Evolutionary conservation across 2,888 invertebrate genomes (phyloP).

Genomic region (Hypomecis atomaria): DNA sequence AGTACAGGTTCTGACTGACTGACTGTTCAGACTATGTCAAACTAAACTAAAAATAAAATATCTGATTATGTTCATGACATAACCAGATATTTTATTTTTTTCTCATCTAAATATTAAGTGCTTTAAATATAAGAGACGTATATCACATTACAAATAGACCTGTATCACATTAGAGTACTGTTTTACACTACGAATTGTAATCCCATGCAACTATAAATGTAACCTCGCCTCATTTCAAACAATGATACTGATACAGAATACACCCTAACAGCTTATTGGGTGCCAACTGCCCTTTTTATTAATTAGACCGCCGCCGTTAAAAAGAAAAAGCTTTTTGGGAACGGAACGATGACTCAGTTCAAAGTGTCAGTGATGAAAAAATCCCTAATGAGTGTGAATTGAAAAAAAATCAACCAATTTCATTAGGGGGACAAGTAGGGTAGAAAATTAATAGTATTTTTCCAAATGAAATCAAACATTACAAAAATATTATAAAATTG

Average conservation of each 20-base stretch:
- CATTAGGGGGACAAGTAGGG: conserved; percentile 2
- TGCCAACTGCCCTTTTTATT: conserved; percentile 43
- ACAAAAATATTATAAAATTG: too few relatives aligned
- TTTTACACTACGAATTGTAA: conserved; percentile 6
- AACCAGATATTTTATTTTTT: too few relatives aligned
- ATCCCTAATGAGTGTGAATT: conserved; percentile 19
- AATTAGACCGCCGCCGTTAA: conserved; percentile 38
- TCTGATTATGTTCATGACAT: too few relatives aligned
- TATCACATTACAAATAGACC: too few relatives aligned
- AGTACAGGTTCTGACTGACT: too few relatives aligned
- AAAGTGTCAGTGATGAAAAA: conserved; percentile 20
- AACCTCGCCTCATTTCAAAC: conserved; percentile 18
- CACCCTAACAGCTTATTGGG: conserved; percentile 38
- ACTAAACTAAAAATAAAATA: too few relatives aligned
- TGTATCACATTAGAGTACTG: conserved; percentile 14
- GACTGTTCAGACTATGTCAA: too few relatives aligned
- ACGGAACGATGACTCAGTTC: conserved; percentile 38
- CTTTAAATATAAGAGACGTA: too few relatives aligned
- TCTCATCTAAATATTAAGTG: too few relatives aligned
- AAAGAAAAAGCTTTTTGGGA: conserved; percentile 33
- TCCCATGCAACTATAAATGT: conserved; percentile 21
- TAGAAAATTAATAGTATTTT: neutral
- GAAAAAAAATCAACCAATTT: neutral
- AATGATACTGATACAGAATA: conserved; percentile 25
- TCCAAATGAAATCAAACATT: too few relatives aligned